These are phyloP conservation scores for Toxostoma redivivum DNA, from an alignment of 2,113 vertebrate genomes.

Conservation along the genomic window DNA sequence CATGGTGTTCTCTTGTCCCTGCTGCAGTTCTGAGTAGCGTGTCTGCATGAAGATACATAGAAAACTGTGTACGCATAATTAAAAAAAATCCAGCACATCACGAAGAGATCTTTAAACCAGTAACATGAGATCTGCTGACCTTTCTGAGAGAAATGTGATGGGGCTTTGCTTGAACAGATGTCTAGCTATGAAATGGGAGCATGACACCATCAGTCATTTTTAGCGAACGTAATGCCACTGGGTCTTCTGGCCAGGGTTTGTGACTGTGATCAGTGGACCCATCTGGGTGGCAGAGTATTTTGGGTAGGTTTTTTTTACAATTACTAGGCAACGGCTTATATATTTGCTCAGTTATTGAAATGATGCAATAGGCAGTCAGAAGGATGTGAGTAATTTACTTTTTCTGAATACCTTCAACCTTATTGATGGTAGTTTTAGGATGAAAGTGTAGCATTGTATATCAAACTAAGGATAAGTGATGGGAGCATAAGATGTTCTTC, in stretches of 20 bases:
- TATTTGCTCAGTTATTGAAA: not conserved
- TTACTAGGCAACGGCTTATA: slow-evolving; percentile 41
- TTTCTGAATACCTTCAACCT: not conserved
- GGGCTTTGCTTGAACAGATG: slow-evolving; percentile 69
- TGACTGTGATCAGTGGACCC: slow-evolving; percentile 48
- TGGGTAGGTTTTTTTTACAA: not conserved
- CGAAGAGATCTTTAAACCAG: slow-evolving; percentile 52
- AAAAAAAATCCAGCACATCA: slow-evolving; percentile 38
- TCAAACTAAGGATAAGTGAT: not conserved
- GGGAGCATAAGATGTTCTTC: not conserved
- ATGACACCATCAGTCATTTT: slow-evolving; percentile 68
- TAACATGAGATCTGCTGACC: slow-evolving; percentile 73
- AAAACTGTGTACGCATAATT: not conserved
- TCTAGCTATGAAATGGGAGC: slow-evolving; percentile 45
- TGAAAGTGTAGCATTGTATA: not conserved
- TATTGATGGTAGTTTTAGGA: not conserved
- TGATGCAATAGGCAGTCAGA: not conserved
- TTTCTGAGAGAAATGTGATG: slow-evolving; percentile 73
- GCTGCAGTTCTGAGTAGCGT: not conserved
- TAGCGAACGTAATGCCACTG: slow-evolving; percentile 1
- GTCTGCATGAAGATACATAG: not conserved
- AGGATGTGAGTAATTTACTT: not conserved
- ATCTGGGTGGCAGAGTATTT: not conserved
- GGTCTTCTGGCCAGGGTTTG: slow-evolving; percentile 20
- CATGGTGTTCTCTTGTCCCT: slow-evolving; percentile 34